phyloP scores from a whole-genome alignment of 2,888 invertebrate species.

The Pelosia muscerda region DNA sequence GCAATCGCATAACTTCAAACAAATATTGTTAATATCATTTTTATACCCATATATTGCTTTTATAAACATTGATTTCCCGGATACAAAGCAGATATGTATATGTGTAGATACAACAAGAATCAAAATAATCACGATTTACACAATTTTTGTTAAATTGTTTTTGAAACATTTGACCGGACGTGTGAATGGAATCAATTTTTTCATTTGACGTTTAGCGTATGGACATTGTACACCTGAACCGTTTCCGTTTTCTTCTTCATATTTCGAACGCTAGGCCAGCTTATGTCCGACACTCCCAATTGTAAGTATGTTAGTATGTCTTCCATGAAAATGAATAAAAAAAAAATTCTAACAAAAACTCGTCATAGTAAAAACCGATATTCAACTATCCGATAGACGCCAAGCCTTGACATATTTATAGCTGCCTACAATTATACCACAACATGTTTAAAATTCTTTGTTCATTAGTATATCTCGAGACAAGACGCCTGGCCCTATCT shows the following conservation, averaged over 20 bases:
- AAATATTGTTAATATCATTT: neutral
- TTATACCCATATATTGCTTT: neutral
- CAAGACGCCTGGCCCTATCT: conserved; percentile 67
- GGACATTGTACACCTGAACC: no score
- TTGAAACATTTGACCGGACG: neutral
- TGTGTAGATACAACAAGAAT: neutral
- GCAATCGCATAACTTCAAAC: neutral
- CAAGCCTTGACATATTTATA: conserved; percentile 60
- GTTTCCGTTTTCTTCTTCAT: no score
- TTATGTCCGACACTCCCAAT: no score
- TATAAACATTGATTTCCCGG: neutral
- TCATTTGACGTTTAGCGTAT: no score
- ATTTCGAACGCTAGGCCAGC: no score
- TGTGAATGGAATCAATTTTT: no score
- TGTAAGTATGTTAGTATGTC: no score
- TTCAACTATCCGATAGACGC: conserved; percentile 24
- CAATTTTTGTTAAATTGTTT: neutral
- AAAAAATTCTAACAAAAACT: neutral
- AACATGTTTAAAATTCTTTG: conserved; percentile 37
- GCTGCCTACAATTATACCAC: conserved; percentile 34
- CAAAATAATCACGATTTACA: neutral
- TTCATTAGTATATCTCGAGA: conserved; percentile 62
- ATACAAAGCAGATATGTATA: neutral
- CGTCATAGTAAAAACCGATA: conserved; percentile 25
- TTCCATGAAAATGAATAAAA: neutral